Percentiles rank a stretch among this genome's conserved stretches.
These are phyloP conservation scores for Stictocephala bisonia DNA, from an alignment of 2,888 invertebrate species.

Conservation along the genomic window DNA sequence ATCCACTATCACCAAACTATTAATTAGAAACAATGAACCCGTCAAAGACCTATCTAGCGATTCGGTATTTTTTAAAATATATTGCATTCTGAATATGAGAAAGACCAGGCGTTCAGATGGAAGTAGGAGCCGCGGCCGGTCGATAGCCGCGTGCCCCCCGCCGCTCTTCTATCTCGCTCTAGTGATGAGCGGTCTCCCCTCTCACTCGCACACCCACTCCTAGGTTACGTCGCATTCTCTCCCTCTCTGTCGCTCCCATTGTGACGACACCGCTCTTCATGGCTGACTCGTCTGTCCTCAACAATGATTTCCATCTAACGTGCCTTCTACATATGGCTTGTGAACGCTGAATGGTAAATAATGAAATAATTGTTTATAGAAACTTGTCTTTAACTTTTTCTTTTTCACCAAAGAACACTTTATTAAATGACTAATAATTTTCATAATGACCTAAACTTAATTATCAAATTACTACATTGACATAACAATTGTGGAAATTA, in stretches of 20 bases:
- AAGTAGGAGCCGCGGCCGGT: slow-evolving; percentile 38
- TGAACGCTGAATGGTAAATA: too few species aligned
- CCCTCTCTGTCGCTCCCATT: background rate
- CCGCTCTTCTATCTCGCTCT: background rate
- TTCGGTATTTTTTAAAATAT: slow-evolving; percentile 39
- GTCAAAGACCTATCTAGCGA: too few species aligned
- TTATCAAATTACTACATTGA: too few species aligned
- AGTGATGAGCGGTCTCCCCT: background rate
- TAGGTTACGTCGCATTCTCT: background rate
- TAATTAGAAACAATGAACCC: background rate
- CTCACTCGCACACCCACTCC: background rate
- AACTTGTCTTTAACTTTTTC: too few species aligned
- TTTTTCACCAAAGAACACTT: too few species aligned
- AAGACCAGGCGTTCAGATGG: slow-evolving; percentile 49
- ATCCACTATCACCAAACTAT: background rate
- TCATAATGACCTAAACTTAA: too few species aligned
- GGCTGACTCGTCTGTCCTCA: background rate
- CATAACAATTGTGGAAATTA: too few species aligned
- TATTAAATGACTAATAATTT: too few species aligned
- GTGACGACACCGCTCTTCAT: background rate
- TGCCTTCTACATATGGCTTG: too few species aligned
- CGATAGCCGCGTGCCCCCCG: background rate
- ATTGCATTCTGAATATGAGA: slow-evolving; percentile 46
- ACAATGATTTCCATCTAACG: too few species aligned
- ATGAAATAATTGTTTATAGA: too few species aligned